These are phyloP conservation scores for Tipula unca DNA, from an alignment of 2,888 invertebrate species.

Conservation along the genomic window DNA sequence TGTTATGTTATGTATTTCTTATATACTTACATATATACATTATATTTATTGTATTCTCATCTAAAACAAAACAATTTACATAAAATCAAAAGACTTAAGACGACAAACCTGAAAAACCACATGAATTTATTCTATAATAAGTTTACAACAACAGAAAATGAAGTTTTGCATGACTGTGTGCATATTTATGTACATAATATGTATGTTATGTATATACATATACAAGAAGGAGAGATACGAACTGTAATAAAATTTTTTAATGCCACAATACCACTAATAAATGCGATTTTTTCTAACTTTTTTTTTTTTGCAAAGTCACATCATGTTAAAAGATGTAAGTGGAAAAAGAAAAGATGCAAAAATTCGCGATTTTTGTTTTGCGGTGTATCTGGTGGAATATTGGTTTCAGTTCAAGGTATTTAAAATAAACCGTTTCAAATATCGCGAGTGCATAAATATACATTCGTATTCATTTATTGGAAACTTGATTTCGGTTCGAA, in stretches of 20 bases:
- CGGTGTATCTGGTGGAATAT: not conserved
- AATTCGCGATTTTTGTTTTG: not conserved
- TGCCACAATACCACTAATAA: not conserved
- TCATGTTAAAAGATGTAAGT: not conserved
- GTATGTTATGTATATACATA: not conserved
- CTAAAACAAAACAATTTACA: not conserved
- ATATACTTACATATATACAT: not conserved
- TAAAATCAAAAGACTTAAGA: constrained; percentile 2
- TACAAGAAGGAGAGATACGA: not conserved
- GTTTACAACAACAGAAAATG: not conserved
- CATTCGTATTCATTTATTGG: not conserved
- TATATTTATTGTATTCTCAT: not conserved
- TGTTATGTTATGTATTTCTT: not conserved
- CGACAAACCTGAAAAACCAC: constrained; percentile 8
- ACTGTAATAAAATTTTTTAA: not conserved
- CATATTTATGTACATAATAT: not conserved
- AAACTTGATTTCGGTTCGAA: not conserved
- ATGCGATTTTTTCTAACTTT: not conserved
- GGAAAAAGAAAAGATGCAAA: not conserved
- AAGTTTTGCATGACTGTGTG: not conserved
- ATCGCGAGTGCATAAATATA: not conserved
- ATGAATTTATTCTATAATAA: not conserved
- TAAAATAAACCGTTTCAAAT: not conserved
- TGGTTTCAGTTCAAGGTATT: not conserved
- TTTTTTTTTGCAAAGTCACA: not conserved